Conservation (phyloP, 2,113 vertebrate genomes). For the Neomonachus schauinslandi region DNA sequence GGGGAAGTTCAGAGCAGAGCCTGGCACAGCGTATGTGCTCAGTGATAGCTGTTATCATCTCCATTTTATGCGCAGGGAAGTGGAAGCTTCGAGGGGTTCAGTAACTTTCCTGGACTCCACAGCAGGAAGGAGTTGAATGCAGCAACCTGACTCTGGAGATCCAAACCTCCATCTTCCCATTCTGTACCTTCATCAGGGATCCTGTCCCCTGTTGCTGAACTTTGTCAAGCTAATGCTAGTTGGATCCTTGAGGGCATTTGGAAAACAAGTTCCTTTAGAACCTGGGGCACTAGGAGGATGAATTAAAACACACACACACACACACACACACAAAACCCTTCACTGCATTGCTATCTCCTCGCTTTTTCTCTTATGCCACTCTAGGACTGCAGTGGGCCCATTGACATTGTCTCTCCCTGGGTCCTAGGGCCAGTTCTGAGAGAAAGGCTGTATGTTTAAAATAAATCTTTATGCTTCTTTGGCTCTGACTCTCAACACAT, state of each 20-base stretch:
- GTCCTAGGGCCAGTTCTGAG: neutral
- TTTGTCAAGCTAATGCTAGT: neutral
- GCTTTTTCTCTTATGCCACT: neutral
- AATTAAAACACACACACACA: neutral
- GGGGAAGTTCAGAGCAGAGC: neutral
- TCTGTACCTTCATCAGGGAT: neutral
- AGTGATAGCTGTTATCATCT: neutral
- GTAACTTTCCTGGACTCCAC: neutral
- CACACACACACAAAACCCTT: neutral
- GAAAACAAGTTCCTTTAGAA: neutral
- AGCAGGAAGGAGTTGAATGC: neutral
- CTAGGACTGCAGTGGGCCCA: neutral
- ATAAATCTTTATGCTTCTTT: slow-evolving; percentile 11
- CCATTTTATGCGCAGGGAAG: neutral
- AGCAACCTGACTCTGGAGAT: neutral
- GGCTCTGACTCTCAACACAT: neutral
- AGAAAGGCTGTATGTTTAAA: slow-evolving; percentile 3
- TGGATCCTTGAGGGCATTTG: neutral
- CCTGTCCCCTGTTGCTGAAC: neutral
- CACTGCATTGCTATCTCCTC: neutral
- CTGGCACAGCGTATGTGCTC: neutral
- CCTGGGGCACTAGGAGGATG: neutral
- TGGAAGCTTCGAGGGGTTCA: neutral
- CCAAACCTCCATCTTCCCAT: neutral
- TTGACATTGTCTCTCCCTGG: neutral